Percentiles rank a stretch among this genome's conserved stretches.
Evolutionary conservation across 2,888 invertebrate genomes (phyloP).

Genomic region (Leptinotarsa juncta): DNA sequence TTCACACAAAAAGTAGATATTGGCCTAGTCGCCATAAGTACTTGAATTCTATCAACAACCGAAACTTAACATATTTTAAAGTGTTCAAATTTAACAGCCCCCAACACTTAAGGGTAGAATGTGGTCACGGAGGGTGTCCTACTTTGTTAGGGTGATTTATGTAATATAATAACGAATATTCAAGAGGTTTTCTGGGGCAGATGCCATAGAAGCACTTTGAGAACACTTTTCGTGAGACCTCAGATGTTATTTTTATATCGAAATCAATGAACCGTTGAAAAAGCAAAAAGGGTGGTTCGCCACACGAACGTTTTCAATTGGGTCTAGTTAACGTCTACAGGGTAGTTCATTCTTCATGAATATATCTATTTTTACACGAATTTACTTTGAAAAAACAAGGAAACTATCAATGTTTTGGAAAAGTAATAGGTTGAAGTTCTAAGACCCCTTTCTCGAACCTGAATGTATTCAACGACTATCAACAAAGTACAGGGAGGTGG

Average conservation of each 20-base stretch:
- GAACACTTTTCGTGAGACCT: conserved; percentile 29
- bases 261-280: conserved; percentile 24
- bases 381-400: too few relatives aligned
- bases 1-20: not conserved
- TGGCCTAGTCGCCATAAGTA: not conserved
- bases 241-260: conserved; percentile 30
- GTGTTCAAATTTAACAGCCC: conserved; percentile 12
- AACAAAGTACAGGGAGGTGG: too few relatives aligned
- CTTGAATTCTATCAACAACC: not conserved
- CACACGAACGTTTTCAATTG: not conserved
- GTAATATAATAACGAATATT: conserved; percentile 19
- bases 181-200: conserved; percentile 22
- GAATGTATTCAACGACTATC: too few relatives aligned
- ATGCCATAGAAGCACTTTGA: conserved; percentile 21
- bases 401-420: too few relatives aligned
- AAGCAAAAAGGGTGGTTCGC: conserved; percentile 6
- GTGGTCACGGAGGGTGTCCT: conserved; percentile 15
- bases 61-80: conserved; percentile 3
- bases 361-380: too few relatives aligned
- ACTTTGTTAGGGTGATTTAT: conserved; percentile 20
- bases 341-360: not conserved
- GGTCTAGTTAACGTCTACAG: not conserved
- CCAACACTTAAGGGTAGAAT: conserved; percentile 5
- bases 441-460: too few relatives aligned
- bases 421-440: too few relatives aligned